Evolutionary conservation across 1,140 invertebrate genomes (phyloP), one percentile per base, ranked within the genome.

Genomic region (Polypedilum pembai): DNA sequence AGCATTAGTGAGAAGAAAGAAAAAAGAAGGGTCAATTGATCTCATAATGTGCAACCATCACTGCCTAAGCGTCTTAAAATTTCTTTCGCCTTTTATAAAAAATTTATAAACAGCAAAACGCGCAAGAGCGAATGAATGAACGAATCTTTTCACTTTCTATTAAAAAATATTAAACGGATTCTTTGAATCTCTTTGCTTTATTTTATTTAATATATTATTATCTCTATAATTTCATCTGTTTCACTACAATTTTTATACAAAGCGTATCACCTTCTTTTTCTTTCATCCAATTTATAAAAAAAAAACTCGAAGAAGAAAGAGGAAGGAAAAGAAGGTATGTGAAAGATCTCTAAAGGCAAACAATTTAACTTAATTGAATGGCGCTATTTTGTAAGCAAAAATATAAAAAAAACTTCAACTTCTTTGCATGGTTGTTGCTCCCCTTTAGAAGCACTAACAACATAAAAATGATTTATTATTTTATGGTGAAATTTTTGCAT

Each of bases 171-270:
- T n/a, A 56, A 56, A 56, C n/a, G 45, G n/a, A 56, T 56, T 56
- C 45, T 56, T 56, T 56, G 24, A 33, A 33, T 56, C 45, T 56
- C n/a, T 56, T n/a, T 56, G n/a, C 24, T 33, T 33, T 33, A 33
- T 33, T 33, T 33, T 33, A 33, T 33, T 33, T 3, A 33, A 33
- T 33, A 33, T 33, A 33, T 33, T 33, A 33, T 56, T 56, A 56
- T 56, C 45, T 56, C n/a, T 56, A 56, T 56, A n/a, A 56, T 56
- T 56, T 56, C 45, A 56, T 56, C 45, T 56, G 45, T 56, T 56
- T 56, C 45, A n/a, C 45, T 56, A 56, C 45, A 56, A 56, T 56
- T 33, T 33, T 33, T 56, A 45, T 45, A 56, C 45, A 56, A 56
- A 56, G 45, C 45, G 45, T 56, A 56, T 56, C 45, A 56, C 45